Evolutionary conservation across 2,113 vertebrate genomes (phyloP).

Genomic region (Anas platyrhynchos): DNA sequence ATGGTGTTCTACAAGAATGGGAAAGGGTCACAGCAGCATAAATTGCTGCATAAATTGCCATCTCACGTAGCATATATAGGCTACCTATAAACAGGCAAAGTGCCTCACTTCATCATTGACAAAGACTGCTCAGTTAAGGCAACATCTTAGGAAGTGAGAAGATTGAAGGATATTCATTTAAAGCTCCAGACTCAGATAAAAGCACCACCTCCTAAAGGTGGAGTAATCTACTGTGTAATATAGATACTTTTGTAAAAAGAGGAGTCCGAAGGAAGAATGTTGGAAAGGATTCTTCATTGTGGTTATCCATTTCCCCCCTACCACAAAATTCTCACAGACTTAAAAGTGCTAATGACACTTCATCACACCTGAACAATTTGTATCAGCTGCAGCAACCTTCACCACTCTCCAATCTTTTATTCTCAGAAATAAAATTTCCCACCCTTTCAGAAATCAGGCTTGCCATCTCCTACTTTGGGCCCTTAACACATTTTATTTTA

Average conservation of each 20-base stretch:
- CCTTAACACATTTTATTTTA: neutral
- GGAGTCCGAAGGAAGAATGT: neutral
- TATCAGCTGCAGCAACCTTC: neutral
- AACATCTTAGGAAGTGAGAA: neutral
- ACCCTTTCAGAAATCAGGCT: neutral
- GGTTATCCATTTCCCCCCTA: neutral
- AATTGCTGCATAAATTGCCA: constrained; percentile 22
- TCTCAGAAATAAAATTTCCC: neutral
- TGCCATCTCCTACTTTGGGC: neutral
- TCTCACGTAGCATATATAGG: neutral
- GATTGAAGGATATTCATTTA: neutral
- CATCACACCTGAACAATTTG: constrained; percentile 31
- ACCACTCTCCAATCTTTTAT: neutral
- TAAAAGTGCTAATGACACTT: neutral
- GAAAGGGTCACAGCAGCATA: neutral
- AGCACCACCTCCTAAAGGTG: neutral
- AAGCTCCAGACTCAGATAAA: neutral
- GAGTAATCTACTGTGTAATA: neutral
- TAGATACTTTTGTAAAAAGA: neutral
- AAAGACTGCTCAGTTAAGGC: neutral
- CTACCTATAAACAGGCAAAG: neutral
- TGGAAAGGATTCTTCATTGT: neutral
- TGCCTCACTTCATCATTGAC: neutral
- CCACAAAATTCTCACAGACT: neutral
- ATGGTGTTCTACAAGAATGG: neutral